Evolutionary conservation across 2,113 vertebrate species (phyloP).

Genomic region (Ctenomys sociabilis): DNA sequence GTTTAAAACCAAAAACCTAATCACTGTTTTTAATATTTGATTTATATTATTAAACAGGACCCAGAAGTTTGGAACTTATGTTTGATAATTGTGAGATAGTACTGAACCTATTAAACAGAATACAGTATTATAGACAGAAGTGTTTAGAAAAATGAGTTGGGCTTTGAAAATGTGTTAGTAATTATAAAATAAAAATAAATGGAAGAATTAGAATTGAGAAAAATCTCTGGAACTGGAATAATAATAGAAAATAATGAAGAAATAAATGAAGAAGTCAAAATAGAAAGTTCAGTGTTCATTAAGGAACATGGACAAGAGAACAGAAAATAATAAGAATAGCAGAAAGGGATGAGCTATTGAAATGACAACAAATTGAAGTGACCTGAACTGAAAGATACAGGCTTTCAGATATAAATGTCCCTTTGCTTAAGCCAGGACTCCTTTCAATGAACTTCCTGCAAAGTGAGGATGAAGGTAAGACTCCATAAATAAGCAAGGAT

Average conservation of each 20-base stretch:
- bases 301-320: background rate
- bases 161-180: background rate
- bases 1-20: rapidly evolving
- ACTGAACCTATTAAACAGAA: background rate
- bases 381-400: background rate
- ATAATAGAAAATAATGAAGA: background rate
- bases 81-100: background rate
- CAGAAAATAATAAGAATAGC: background rate
- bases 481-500: background rate
- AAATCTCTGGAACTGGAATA: background rate
- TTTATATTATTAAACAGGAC: background rate
- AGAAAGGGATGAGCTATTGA: background rate
- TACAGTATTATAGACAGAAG: background rate
- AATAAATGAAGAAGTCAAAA: background rate
- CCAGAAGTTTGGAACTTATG: background rate
- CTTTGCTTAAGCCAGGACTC: background rate
- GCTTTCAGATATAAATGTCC: background rate
- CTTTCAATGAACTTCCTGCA: background rate
- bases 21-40: background rate
- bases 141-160: background rate
- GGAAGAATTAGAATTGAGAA: background rate
- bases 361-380: background rate
- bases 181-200: background rate
- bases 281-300: background rate
- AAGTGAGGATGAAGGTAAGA: background rate